A percentile compares a stretch with the other conserved stretches of the same genome.
These are phyloP conservation scores for Neomorphus geoffroyi DNA, from an alignment of 2,797 vertebrate genomes.

Conservation along the genomic window DNA sequence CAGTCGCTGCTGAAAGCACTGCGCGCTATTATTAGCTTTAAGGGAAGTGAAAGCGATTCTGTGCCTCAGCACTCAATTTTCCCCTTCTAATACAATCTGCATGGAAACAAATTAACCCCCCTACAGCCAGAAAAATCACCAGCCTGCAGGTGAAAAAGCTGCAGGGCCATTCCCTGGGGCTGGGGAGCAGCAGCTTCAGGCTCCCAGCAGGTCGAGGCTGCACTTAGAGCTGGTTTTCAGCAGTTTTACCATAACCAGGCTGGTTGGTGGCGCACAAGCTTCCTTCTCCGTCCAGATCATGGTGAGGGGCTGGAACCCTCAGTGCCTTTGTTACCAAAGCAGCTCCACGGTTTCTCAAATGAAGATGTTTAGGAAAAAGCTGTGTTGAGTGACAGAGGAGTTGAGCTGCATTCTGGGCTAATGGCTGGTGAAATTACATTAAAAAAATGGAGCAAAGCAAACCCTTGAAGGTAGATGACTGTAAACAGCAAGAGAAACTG, in stretches of 20 bases:
- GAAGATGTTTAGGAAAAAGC: background rate
- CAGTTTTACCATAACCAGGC: background rate
- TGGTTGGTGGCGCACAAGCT: background rate
- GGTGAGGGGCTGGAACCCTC: fast-evolving
- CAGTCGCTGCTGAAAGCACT: background rate
- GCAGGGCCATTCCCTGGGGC: fast-evolving
- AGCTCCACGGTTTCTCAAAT: background rate
- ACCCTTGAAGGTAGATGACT: background rate
- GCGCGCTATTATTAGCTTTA: background rate
- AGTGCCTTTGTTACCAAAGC: background rate
- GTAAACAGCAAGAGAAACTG: constrained; percentile 37
- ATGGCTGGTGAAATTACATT: constrained; percentile 6
- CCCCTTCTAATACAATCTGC: background rate
- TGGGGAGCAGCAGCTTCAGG: background rate
- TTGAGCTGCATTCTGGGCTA: background rate
- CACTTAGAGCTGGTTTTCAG: background rate
- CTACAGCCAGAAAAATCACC: background rate
- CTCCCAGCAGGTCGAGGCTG: background rate
- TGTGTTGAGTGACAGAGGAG: background rate
- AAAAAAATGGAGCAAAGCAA: constrained; percentile 47
- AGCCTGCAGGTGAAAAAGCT: background rate
- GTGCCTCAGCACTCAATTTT: background rate
- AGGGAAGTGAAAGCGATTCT: constrained; percentile 39
- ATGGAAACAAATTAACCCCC: background rate
- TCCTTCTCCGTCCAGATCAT: background rate